Percentiles rank a stretch among this genome's conserved stretches.
These are phyloP conservation scores for Drosophila busckii DNA, from an alignment of 1,140 invertebrate species.

Conservation along the genomic window DNA sequence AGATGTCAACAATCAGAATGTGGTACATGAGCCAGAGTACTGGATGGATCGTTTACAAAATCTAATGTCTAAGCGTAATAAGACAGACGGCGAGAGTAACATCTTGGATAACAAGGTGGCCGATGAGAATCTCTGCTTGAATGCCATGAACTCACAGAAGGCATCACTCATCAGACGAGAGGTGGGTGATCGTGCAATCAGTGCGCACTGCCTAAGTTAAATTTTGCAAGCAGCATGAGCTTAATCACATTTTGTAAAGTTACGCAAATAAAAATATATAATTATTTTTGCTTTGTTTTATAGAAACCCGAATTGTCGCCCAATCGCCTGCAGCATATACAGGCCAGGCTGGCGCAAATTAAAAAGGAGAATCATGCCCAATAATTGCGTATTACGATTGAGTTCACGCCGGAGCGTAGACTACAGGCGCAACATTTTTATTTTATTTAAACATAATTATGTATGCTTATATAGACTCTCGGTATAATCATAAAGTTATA, in stretches of 20 bases:
- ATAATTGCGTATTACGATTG: slow-evolving; percentile 33
- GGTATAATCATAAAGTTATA: slow-evolving; percentile 56
- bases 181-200: slow-evolving; percentile 50
- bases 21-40: slow-evolving; percentile 60
- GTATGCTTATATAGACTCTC: slow-evolving; percentile 52
- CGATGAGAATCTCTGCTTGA: slow-evolving; percentile 76
- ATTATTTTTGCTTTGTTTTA: slow-evolving; percentile 2
- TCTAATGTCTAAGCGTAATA: slow-evolving; percentile 39
- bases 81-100: slow-evolving; percentile 44
- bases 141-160: slow-evolving; percentile 70
- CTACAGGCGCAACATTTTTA: not conserved
- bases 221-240: not conserved
- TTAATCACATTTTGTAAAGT: not conserved
- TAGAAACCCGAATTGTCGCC: slow-evolving; percentile 74
- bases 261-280: not conserved
- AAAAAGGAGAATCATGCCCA: slow-evolving; percentile 73
- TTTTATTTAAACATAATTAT: slow-evolving; percentile 61
- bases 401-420: too few species aligned
- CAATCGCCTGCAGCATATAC: slow-evolving; percentile 72
- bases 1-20: slow-evolving; percentile 68
- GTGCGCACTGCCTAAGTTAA: not conserved
- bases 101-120: slow-evolving; percentile 74
- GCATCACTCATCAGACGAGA: slow-evolving; percentile 64
- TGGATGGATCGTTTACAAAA: slow-evolving; percentile 75
- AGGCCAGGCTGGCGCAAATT: slow-evolving; percentile 74